These are phyloP conservation scores for Chamaea fasciata DNA, from an alignment of 2,113 vertebrate species.

Conservation along the genomic window DNA sequence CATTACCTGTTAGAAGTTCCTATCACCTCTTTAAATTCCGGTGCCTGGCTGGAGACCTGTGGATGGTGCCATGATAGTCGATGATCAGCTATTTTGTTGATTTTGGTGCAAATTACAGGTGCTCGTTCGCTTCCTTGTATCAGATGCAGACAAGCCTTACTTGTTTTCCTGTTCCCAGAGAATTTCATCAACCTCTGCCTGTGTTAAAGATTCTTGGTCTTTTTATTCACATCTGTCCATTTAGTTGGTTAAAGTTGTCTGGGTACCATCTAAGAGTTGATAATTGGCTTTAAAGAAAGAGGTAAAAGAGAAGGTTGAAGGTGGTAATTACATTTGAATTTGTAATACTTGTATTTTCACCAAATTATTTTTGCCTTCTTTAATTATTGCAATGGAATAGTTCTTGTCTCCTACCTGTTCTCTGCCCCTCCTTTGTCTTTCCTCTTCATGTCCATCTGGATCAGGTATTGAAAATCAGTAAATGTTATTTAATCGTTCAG, in stretches of 20 bases:
- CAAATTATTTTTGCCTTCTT: not conserved
- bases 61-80: not conserved
- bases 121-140: not conserved
- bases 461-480: not conserved
- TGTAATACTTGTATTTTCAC: not conserved
- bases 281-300: not conserved
- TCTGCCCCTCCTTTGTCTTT: not conserved
- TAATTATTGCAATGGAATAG: accelerated
- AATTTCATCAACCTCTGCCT: not conserved
- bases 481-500: not conserved
- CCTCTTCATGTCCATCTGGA: accelerated
- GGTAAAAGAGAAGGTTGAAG: not conserved
- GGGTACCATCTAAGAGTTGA: not conserved
- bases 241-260: not conserved
- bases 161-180: not conserved
- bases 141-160: not conserved
- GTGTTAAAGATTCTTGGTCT: not conserved
- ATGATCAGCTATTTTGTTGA: not conserved
- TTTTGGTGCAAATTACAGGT: not conserved
- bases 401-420: not conserved
- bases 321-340: not conserved
- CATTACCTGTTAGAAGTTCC: not conserved
- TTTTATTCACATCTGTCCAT: not conserved
- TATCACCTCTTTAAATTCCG: not conserved
- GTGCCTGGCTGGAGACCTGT: not conserved